Conservation (phyloP, 2,113 vertebrate species). For the Tiliqua scincoides region DNA sequence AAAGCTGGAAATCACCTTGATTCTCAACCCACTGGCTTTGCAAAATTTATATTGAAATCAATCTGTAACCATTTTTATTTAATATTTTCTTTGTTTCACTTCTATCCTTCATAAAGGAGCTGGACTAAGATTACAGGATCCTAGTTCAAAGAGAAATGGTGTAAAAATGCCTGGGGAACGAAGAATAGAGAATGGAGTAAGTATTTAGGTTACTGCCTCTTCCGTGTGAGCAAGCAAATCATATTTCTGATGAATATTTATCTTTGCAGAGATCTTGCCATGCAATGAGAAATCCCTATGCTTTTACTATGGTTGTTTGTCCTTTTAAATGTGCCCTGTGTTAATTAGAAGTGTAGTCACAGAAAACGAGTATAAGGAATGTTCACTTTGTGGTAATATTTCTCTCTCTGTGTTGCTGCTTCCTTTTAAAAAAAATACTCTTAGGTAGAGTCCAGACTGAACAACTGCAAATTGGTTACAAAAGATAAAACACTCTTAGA, state of each 20-base stretch:
- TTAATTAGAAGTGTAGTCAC: not conserved
- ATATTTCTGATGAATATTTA: not conserved
- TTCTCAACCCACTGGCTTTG: not conserved
- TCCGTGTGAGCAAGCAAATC: not conserved
- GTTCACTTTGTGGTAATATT: not conserved
- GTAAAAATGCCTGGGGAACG: constrained; percentile 84
- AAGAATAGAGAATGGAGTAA: constrained; percentile 94
- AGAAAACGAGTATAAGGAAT: not conserved
- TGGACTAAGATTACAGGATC: constrained; percentile 83
- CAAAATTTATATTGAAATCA: not conserved
- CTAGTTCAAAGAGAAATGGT: constrained; percentile 85
- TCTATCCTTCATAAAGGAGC: constrained; percentile 63
- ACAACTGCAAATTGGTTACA: not conserved
- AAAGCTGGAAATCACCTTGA: not conserved
- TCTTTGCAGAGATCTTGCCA: not conserved
- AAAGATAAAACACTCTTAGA: not conserved
- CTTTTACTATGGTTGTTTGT: not conserved
- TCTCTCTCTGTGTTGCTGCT: not conserved
- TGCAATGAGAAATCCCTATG: not conserved
- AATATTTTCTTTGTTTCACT: constrained; percentile 1
- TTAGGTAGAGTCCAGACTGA: not conserved
- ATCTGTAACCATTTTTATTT: not conserved
- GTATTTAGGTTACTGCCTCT: constrained; percentile 41
- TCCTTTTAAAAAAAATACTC: not conserved
- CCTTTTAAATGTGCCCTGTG: not conserved